Conservation (phyloP, 2,888 invertebrate genomes). For the Panzeria rudis region DNA sequence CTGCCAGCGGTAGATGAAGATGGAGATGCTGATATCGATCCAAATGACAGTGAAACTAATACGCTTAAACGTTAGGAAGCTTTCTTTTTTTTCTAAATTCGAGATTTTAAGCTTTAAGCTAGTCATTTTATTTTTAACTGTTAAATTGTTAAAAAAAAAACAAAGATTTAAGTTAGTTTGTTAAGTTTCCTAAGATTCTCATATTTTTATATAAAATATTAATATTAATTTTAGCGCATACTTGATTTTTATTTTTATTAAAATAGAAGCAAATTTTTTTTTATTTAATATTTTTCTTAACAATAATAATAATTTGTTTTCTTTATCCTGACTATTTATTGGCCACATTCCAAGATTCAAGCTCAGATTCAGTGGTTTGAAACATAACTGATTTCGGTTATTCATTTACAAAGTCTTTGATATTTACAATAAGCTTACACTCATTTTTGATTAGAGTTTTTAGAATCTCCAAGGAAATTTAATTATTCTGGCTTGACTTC, state of each 20-base stretch:
- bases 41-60: slow-evolving; percentile 71
- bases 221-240: neutral
- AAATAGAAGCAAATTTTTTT: neutral
- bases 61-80: slow-evolving; percentile 52
- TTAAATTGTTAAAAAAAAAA: neutral
- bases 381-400: too few relatives aligned
- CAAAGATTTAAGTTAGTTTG: neutral
- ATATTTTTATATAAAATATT: slow-evolving; percentile 16
- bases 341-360: neutral
- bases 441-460: too few relatives aligned
- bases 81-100: neutral
- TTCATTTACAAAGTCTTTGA: too few relatives aligned
- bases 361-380: neutral
- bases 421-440: too few relatives aligned
- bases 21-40: slow-evolving; percentile 74
- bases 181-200: slow-evolving; percentile 17
- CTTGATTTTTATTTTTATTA: neutral
- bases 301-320: neutral
- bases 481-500: too few relatives aligned
- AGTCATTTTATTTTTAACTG: neutral
- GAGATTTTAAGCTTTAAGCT: slow-evolving; percentile 41
- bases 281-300: neutral
- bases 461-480: too few relatives aligned
- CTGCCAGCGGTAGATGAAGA: slow-evolving; percentile 60
- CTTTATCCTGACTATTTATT: neutral